Conservation (phyloP, 2,113 vertebrate genomes). For the Ceyx cyanopectus region DNA sequence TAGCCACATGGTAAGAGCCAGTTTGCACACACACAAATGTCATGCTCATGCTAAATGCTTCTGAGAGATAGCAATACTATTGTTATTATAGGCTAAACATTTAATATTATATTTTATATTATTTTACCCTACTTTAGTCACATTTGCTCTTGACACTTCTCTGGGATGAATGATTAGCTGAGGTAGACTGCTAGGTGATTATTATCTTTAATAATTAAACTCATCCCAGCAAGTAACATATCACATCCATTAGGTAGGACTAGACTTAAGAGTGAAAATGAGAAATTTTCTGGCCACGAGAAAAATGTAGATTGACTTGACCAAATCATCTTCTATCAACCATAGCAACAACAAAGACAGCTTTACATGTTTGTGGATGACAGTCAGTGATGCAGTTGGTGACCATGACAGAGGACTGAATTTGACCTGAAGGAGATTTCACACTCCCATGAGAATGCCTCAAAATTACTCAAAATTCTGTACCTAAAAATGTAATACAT, state of each 20-base stretch:
- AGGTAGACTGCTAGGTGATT: not conserved
- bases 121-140: not conserved
- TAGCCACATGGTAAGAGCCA: not conserved
- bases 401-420: not conserved
- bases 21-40: not conserved
- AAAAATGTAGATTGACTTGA: not conserved
- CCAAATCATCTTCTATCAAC: not conserved
- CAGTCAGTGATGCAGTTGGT: not conserved
- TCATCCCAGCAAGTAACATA: not conserved
- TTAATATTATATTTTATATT: not conserved
- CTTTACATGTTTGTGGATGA: not conserved
- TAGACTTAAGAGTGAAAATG: not conserved
- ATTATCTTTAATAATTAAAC: constrained; percentile 21
- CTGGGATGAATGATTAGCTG: not conserved
- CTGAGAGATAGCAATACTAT: not conserved
- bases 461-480: not conserved
- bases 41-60: not conserved
- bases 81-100: not conserved
- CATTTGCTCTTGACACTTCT: not conserved
- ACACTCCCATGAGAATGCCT: too few species aligned
- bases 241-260: not conserved
- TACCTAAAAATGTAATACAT: not conserved
- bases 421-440: not conserved
- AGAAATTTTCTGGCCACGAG: not conserved
- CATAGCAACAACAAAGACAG: not conserved